Base-by-base conservation (phyloP, 2,113 vertebrate species). In the Pheucticus melanocephalus region DNA sequence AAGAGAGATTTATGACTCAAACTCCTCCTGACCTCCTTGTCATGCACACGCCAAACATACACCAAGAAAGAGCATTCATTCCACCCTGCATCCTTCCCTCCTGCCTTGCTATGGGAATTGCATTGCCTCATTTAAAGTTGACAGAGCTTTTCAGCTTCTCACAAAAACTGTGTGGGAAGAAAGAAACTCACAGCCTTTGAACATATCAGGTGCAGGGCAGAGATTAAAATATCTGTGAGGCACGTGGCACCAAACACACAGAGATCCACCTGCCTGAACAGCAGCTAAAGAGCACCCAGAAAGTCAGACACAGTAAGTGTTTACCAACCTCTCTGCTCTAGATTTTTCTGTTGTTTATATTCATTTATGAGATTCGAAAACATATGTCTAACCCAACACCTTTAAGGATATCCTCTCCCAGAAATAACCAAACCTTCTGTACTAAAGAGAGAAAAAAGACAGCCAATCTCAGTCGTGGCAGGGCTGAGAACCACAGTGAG, bases 171-270 rank as follows among this genome's bases (percentile, higher is more conserved):
- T 1, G 23, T 88, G 65, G 88, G 68, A 94, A 77, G 91, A n/a
- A 88, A 96, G 57, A 56, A 89, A 72, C 48, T 53, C 3, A 0
- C 20, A 84, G 65, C 37, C 45, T 93, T 60, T 53, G 72, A 93
- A 90, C 33, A 31, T 30, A 54, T 23, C 44, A 73, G 72, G 56
- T 86, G 40, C 82, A 83, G 69, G 92, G 75, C 92, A 96, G 76
- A 83, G 85, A 90, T 88, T 83, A 94, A 95, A 91, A 84, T 88
- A 93, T 60, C 88, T 68, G 73, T 28, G 73, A 92, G n/a, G 56
- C 83, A 92, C 2, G 1, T 81, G 80, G 80, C 69, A 75, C 45
- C 31, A 82, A 86, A 56, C 23, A 66, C 59, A 70, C 28, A 30
- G 47, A 80, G 64, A 88, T 73, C 64, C 88, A 93, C 60, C 86